Evolutionary conservation across 1,140 invertebrate genomes (phyloP), one percentile per base, ranked within the genome.

Genomic region (Scaptomyza graminum): DNA sequence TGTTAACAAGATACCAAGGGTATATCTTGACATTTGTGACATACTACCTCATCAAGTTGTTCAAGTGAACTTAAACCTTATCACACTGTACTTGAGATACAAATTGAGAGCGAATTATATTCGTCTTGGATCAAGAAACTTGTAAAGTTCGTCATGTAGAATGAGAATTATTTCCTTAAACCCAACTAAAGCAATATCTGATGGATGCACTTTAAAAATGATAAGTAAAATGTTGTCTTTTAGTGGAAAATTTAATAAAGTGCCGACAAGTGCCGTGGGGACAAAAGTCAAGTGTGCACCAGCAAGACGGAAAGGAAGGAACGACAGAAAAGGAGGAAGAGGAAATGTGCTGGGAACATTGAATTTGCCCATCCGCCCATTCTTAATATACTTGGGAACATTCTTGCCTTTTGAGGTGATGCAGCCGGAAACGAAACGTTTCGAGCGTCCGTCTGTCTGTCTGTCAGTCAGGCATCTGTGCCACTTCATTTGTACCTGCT

Each of bases 171-270:
- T 34, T 8, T 1, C 28, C 28, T 31, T 31, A 7, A 31, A 31
- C 28, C 28, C 5, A 31, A 34, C 31, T 9, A 34, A 8, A 34
- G 9, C 31, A 34, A 34, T 3, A 34, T 9, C 31, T 9, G 5
- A 31, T 31, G 28, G 28, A 11, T 15, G 28, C 37, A 52, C 15
- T 63, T 52, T 51, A 25, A 43, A 28, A 54, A 47, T 18, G 18
- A 60, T 51, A 70, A 81, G 73, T 74, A n/a, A n/a, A 41, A n/a
- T n/a, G 5, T n/a, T 41, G n/a, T 81, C 74, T 5, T 67, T 54
- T 69, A 77, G 77, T 81, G 74, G 57, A 77, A 82, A 77, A 41
- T 41, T 74, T 54, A 74, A 77, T 77, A 50, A 79, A 79, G 62
- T 47, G 66, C 15, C 41, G n/a, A 50, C 31, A 61, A 31, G 8